These are phyloP conservation scores for Corythornis cristatus DNA, from an alignment of 2,113 vertebrate genomes.

Conservation along the genomic window DNA sequence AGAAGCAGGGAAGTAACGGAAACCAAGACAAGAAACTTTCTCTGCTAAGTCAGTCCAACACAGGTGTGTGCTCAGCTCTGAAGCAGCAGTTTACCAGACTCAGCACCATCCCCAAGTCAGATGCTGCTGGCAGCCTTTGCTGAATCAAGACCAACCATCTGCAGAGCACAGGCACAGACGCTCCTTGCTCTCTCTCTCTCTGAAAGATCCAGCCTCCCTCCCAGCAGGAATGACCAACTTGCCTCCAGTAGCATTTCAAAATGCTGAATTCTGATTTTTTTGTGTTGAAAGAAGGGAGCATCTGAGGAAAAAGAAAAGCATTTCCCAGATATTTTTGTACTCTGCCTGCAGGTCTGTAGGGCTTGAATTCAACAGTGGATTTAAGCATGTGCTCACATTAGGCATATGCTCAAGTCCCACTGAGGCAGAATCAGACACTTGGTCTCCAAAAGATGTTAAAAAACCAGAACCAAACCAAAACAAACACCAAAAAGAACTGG, in stretches of 20 bases:
- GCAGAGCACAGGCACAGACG: background rate
- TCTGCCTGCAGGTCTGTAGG: constrained; percentile 15
- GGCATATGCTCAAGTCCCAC: background rate
- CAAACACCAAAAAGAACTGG: background rate
- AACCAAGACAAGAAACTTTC: constrained; percentile 8
- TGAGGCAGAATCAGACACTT: background rate
- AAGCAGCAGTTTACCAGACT: background rate
- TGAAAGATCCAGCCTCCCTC: constrained; percentile 30
- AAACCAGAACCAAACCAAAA: background rate
- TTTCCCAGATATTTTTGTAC: constrained; percentile 28
- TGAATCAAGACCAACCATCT: constrained; percentile 38
- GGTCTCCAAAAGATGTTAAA: background rate
- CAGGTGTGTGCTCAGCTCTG: background rate
- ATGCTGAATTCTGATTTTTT: constrained; percentile 30
- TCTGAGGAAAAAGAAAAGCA: constrained; percentile 18
- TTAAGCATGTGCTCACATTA: constrained; percentile 28
- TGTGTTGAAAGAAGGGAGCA: constrained; percentile 10
- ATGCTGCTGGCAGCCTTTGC: background rate
- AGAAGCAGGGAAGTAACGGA: rapidly evolving
- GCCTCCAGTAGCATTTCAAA: constrained; percentile 33
- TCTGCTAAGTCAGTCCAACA: background rate
- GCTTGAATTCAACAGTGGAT: constrained; percentile 10
- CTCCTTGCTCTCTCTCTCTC: background rate
- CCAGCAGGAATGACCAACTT: constrained; percentile 33
- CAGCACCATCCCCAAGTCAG: background rate